phyloP scores from a whole-genome alignment of 2,888 invertebrate genomes.

The Plagiodera versicolora region DNA sequence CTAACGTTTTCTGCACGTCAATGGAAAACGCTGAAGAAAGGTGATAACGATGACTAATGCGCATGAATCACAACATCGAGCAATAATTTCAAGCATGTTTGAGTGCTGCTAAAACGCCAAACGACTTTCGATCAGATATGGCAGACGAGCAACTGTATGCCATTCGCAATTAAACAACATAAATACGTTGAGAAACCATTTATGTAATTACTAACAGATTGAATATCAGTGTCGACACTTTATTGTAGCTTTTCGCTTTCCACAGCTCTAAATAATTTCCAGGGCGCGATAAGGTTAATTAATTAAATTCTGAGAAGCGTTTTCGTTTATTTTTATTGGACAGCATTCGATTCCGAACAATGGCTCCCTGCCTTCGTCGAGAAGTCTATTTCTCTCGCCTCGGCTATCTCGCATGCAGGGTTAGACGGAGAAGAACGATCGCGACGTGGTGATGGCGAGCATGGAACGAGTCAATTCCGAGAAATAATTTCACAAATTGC shows the following conservation, averaged over 20 bases:
- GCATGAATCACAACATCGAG: conserved; percentile 20
- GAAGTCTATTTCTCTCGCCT: conserved; percentile 4
- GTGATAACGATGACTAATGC: neutral
- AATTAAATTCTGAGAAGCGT: conserved; percentile 49
- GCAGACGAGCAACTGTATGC: conserved; percentile 26
- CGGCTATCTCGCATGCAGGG: neutral
- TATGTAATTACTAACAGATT: conserved; percentile 36
- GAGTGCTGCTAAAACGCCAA: conserved; percentile 29
- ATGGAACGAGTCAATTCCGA: conserved; percentile 45
- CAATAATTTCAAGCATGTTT: conserved; percentile 25
- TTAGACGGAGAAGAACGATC: conserved; percentile 20
- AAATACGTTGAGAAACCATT: conserved; percentile 35
- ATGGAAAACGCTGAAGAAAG: neutral
- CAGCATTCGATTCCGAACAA: conserved; percentile 30
- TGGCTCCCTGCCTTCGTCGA: conserved; percentile 27
- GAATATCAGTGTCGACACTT: conserved; percentile 33
- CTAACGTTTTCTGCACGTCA: neutral
- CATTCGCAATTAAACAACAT: conserved; percentile 30
- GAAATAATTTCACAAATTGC: conserved; percentile 57
- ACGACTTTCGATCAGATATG: conserved; percentile 29
- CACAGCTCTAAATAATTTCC: conserved; percentile 32
- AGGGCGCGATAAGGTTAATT: conserved; percentile 48
- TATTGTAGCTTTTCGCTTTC: conserved; percentile 27
- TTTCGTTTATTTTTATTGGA: conserved; percentile 36
- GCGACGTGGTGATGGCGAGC: conserved; percentile 21